Conservation (phyloP, 2,888 invertebrate genomes). For the Coelogynopora nodosa region DNA sequence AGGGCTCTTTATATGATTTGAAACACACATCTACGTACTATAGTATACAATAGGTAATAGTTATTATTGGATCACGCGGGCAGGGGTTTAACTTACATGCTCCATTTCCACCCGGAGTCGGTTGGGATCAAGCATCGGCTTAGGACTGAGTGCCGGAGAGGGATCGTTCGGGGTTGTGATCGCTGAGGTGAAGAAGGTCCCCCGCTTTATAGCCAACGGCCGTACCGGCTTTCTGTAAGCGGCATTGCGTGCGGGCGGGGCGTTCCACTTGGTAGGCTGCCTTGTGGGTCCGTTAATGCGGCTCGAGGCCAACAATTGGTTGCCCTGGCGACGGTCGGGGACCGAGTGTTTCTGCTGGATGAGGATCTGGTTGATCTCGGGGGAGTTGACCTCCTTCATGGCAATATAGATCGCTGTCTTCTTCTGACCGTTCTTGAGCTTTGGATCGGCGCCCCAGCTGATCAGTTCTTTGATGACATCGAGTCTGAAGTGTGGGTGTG, state of each 20-base stretch:
- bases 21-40: too few species aligned
- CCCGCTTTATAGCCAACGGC: neutral
- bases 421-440: neutral
- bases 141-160: neutral
- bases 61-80: too few species aligned
- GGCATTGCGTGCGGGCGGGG: neutral
- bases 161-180: neutral
- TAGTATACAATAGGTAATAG: too few species aligned
- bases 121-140: neutral
- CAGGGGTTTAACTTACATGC: neutral
- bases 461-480: neutral
- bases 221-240: neutral
- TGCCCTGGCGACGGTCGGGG: neutral
- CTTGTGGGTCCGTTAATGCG: neutral
- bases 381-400: constrained; percentile 23
- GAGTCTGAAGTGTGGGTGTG: too few species aligned
- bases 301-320: neutral
- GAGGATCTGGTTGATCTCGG: constrained; percentile 17
- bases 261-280: neutral
- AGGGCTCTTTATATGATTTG: too few species aligned
- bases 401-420: constrained; percentile 18
- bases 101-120: neutral
- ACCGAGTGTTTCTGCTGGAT: neutral
- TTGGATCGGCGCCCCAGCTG: neutral
- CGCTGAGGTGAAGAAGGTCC: neutral